phyloP scores from a whole-genome alignment of 2,113 vertebrate genomes.

The Cyanoderma ruficeps region DNA sequence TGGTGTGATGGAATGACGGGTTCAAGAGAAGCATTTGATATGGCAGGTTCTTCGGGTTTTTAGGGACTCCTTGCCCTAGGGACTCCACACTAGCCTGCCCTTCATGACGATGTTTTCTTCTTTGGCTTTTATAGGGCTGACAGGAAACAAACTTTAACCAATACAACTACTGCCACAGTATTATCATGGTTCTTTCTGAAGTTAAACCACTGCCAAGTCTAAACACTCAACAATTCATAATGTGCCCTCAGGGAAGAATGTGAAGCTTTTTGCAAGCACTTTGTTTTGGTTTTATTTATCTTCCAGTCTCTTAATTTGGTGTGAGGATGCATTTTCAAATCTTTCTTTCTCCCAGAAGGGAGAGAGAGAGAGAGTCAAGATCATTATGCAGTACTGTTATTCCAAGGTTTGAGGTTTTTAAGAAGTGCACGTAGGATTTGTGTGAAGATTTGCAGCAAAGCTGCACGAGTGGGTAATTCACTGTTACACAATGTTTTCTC shows the following conservation, averaged over 20 bases:
- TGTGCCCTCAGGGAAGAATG: neutral
- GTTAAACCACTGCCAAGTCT: neutral
- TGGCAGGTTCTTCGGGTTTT: neutral
- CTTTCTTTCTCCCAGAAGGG: neutral
- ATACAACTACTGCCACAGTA: neutral
- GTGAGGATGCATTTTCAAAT: neutral
- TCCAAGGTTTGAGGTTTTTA: neutral
- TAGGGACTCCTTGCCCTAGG: neutral
- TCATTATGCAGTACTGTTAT: neutral
- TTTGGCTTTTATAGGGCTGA: neutral
- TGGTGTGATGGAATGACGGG: neutral
- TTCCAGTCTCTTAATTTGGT: slow-evolving; percentile 9
- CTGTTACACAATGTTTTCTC: slow-evolving; percentile 49
- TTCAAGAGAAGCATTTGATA: neutral
- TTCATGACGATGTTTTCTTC: neutral
- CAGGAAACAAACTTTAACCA: neutral
- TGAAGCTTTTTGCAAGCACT: neutral
- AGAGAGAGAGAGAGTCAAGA: neutral
- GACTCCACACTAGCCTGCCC: neutral
- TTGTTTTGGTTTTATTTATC: slow-evolving; percentile 31
- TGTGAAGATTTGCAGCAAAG: neutral
- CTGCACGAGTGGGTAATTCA: neutral
- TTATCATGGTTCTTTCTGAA: neutral
- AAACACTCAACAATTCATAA: neutral
- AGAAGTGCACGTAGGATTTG: neutral